Base-by-base conservation (phyloP, 2,113 vertebrate species). In the Sebastes schlegelii region DNA sequence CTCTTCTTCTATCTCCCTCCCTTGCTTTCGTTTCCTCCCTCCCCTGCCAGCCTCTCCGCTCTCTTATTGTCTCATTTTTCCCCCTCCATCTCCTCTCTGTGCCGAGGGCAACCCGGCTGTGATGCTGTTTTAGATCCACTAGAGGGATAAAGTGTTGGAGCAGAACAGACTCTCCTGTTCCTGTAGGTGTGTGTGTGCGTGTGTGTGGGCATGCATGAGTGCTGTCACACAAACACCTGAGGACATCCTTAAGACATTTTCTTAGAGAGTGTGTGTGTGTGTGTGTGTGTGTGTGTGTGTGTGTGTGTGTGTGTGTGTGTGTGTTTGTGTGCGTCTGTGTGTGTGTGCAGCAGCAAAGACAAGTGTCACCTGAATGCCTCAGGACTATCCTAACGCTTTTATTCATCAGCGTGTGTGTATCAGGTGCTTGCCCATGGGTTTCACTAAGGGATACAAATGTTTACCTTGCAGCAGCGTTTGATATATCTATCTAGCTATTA, bases 311-410 rank as follows among this genome's bases (percentile, higher is more conserved):
- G 45, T 40, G 51, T 73, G 4, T 14, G 13, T 9, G 21, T 7
- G 7, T 46, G 23, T 19, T 26, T 26, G 21, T 51, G 42, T n/a
- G 62, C 14, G 48, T 48, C 13, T 43, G 7, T 62, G 52, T n/a
- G 66, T 13, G 0, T 61, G 62, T 17, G 46, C 48, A 7, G 45
- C 21, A 21, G 14, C 21, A 58, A 65, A 52, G 61, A 63, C n/a
- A 54, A 67, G 67, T 80, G 40, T 72, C 70, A 85, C 71, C 84
- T 84, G 82, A 87, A 85, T 65, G 62, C 90, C 77, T n/a, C 79
- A 54, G 77, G 82, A 80, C 61, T 80, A 43, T 51, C 13, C 12
- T 68, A 19, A 78, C 48, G 7, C 64, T 46, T 61, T 74, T 80
- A 26, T 76, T 65, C 16, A 12, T 76, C 43, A 74, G 46, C 78